Conservation (phyloP, 2,113 vertebrate genomes). For the Eidolon helvum region DNA sequence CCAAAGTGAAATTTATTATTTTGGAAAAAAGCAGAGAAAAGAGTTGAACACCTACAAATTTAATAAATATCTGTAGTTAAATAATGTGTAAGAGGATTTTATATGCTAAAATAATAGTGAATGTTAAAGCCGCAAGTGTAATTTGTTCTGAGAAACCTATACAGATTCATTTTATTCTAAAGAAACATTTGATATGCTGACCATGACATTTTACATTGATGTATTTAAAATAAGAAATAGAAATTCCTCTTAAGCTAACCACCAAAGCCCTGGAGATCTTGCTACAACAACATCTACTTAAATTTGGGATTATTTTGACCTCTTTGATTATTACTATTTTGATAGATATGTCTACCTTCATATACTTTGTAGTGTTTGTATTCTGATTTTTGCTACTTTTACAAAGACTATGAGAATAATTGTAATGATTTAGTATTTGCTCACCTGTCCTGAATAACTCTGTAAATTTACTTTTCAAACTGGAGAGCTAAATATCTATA, state of each 20-base stretch:
- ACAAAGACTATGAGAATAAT: background rate
- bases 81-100: background rate
- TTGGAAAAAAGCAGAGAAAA: background rate
- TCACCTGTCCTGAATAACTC: background rate
- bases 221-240: background rate
- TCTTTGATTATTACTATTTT: background rate
- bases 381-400: background rate
- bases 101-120: background rate
- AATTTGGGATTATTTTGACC: background rate
- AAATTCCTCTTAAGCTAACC: background rate
- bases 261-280: background rate
- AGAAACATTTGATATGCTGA: background rate
- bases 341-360: background rate
- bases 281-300: background rate
- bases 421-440: background rate
- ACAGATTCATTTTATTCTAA: background rate
- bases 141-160: background rate
- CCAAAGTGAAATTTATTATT: background rate
- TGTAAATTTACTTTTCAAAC: background rate
- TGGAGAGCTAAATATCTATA: background rate
- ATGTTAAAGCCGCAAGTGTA: background rate
- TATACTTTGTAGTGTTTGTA: background rate
- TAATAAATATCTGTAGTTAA: background rate
- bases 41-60: background rate
- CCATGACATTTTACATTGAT: background rate